Evolutionary conservation across 2,797 vertebrate species (phyloP), one percentile per base, ranked within the genome.

Genomic region (Takifugu ocellatus): DNA sequence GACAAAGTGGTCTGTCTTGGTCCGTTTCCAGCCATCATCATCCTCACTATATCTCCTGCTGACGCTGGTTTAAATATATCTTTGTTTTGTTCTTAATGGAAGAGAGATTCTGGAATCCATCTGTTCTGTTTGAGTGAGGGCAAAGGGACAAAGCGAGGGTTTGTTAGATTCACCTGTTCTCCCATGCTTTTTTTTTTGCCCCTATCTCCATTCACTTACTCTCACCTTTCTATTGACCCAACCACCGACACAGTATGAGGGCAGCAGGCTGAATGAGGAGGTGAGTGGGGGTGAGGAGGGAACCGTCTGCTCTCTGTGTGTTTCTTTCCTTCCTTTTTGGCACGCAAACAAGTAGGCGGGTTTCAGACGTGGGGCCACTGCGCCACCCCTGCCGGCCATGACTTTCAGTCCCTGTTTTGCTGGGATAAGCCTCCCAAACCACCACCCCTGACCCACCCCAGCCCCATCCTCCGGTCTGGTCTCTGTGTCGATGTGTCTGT

Each of bases 211-310:
- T 88, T 88, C 77, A 88, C 88, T 88, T 74, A 85, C 79, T 91
- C 68, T 90, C 84, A 87, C 86, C 85, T 92, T 88, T 90, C 75
- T 86, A 87, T 90, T 90, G 89, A 81, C 81, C 70, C 83, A 83
- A 81, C 85, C 86, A 65, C 84, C 88, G 85, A 81, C 85, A 81
- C 89, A 87, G 83, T 92, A 81, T 82, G 90, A 87, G 77, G 87
- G 87, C 84, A 76, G 59, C 88, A 90, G 89, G 71, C 90, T 89
- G 85, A 89, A 82, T 83, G 89, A 90, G 71, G 90, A 91, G 89
- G 90, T 92, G 89, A 91, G 90, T 91, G 82, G 74, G 78, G 77
- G 69, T 39, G 69, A 84, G 74, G 77, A 88, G 81, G 84, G 75
- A 74, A 63, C 49, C 31, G 47, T 74, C 59, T 77, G 75, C 67